Percentiles rank a stretch among this genome's conserved stretches.
phyloP scores from a whole-genome alignment of 2,888 invertebrate genomes.

The Aporophyla nigra region DNA sequence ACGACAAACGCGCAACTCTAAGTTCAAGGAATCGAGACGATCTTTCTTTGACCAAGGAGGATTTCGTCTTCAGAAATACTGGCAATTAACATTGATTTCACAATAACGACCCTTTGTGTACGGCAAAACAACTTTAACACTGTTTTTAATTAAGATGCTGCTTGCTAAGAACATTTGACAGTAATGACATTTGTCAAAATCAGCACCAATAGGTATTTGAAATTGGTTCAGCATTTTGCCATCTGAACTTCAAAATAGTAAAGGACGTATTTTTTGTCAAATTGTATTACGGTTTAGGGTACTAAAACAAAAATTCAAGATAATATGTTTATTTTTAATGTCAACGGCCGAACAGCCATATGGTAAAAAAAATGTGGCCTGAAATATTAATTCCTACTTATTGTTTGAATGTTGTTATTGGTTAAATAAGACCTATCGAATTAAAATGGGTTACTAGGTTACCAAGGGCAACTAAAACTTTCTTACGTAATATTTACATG shows the following conservation, averaged over 20 bases:
- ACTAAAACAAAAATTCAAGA: background rate
- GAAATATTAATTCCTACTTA: background rate
- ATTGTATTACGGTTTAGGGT: background rate
- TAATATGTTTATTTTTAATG: background rate
- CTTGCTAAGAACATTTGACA: background rate
- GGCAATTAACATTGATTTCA: conserved; percentile 10
- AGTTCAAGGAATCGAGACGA: conserved; percentile 50
- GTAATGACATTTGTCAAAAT: background rate
- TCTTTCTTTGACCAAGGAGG: conserved; percentile 35
- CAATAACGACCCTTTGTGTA: background rate
- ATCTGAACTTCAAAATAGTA: background rate
- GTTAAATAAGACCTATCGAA: background rate
- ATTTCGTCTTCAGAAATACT: conserved; percentile 24
- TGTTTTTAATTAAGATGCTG: background rate
- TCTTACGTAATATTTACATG: background rate
- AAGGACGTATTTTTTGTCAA: background rate
- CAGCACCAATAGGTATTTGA: background rate
- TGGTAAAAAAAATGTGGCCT: background rate
- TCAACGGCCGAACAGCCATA: background rate
- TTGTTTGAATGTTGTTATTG: background rate
- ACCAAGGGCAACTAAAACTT: background rate
- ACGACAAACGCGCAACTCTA: conserved; percentile 20
- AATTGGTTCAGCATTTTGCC: background rate
- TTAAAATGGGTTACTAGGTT: background rate
- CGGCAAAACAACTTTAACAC: background rate